Percentiles rank a stretch among this genome's conserved stretches.
Evolutionary conservation across 1,140 invertebrate genomes (phyloP).

Genomic region (Pomacea maculata): DNA sequence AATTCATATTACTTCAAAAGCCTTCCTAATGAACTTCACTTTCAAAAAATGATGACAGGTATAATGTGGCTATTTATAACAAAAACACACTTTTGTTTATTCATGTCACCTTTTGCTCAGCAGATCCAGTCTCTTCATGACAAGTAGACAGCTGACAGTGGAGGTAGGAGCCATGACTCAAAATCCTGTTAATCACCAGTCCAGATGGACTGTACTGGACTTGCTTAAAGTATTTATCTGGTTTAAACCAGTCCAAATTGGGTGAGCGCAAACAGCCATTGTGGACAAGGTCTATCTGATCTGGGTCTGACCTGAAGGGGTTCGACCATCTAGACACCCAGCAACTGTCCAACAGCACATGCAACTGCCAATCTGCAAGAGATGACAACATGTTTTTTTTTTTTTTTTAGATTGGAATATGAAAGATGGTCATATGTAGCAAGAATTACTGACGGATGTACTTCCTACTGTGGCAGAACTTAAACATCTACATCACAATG

Average conservation of each 20-base stretch:
- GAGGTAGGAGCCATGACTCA: constrained; percentile 16
- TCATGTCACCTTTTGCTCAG: background rate
- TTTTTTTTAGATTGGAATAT: no score
- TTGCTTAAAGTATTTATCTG: background rate
- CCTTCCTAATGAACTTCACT: no score
- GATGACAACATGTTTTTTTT: background rate
- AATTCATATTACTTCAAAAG: background rate
- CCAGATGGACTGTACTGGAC: background rate
- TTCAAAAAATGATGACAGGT: no score
- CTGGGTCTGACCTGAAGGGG: background rate
- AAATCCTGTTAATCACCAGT: constrained; percentile 2
- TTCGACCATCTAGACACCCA: constrained; percentile 25
- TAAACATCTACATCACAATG: no score
- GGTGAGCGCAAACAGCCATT: constrained; percentile 7
- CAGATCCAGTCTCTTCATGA: background rate
- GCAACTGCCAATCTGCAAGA: constrained; percentile 15
- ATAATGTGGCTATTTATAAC: no score
- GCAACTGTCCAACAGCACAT: constrained; percentile 31
- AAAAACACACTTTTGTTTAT: background rate
- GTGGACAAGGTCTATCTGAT: background rate
- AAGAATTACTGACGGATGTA: no score
- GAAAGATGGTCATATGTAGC: no score
- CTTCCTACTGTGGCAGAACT: no score
- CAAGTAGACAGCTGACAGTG: constrained; percentile 32
- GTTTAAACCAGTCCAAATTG: background rate